These are phyloP conservation scores for Ptychoptera contaminata DNA, from an alignment of 2,888 invertebrate genomes.

Conservation along the genomic window DNA sequence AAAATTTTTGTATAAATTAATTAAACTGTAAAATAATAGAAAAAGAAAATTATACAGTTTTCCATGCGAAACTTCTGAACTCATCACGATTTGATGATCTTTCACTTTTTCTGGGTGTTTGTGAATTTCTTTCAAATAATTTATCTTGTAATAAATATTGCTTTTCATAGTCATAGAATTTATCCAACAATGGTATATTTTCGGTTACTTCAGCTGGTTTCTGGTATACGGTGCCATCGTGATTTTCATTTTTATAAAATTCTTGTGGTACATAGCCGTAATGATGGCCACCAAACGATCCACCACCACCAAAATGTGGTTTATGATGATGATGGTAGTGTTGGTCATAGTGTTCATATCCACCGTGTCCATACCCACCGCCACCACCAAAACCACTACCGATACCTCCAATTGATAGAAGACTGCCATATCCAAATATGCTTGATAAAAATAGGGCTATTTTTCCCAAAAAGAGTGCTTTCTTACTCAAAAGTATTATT, in stretches of 20 bases:
- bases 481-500: slow-evolving; percentile 56
- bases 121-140: slow-evolving; percentile 7
- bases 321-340: slow-evolving; percentile 16
- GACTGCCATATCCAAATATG: slow-evolving; percentile 41
- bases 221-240: slow-evolving; percentile 19
- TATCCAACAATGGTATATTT: slow-evolving; percentile 16
- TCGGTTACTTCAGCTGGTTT: slow-evolving; percentile 14
- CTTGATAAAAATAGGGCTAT: slow-evolving; percentile 54
- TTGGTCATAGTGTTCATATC: slow-evolving; percentile 17
- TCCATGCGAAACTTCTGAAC: slow-evolving; percentile 13
- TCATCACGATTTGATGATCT: slow-evolving; percentile 3
- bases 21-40: neutral
- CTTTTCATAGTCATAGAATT: slow-evolving; percentile 27
- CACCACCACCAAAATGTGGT: too few species aligned
- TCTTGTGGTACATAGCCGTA: slow-evolving; percentile 10
- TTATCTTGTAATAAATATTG: slow-evolving; percentile 17
- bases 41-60: slow-evolving; percentile 9
- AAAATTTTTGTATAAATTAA: neutral
- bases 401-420: slow-evolving; percentile 15
- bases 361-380: slow-evolving; percentile 9
- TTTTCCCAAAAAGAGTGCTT: slow-evolving; percentile 60
- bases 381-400: slow-evolving; percentile 9
- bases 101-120: slow-evolving; percentile 1
- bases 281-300: neutral
- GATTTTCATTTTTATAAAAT: slow-evolving; percentile 22